phyloP scores from a whole-genome alignment of 2,888 invertebrate species.

The Dascillus cervinus region DNA sequence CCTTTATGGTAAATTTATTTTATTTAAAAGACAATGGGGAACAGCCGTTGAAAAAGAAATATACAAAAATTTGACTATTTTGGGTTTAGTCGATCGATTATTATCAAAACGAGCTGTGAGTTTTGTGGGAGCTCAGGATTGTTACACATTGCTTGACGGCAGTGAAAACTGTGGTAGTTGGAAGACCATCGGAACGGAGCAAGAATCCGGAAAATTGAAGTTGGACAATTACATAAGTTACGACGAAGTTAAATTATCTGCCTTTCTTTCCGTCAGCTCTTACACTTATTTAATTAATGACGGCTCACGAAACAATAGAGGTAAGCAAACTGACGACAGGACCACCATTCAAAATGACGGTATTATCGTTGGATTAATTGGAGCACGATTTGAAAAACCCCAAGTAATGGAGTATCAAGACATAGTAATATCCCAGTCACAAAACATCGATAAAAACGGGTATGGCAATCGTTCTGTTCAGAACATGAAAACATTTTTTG shows the following conservation, averaged over 20 bases:
- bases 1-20: conserved; percentile 56
- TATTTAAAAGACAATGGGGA: conserved; percentile 52
- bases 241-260: conserved; percentile 56
- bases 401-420: conserved; percentile 57
- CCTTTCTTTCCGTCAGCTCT: conserved; percentile 53
- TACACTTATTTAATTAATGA: conserved; percentile 54
- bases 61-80: conserved; percentile 51
- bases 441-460: conserved; percentile 46
- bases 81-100: conserved; percentile 50
- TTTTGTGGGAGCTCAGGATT: conserved; percentile 45
- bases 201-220: conserved; percentile 47
- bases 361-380: conserved; percentile 46
- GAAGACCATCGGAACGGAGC: conserved; percentile 51
- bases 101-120: conserved; percentile 49
- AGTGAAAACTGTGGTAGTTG: conserved; percentile 46
- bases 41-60: conserved; percentile 47
- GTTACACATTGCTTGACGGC: conserved; percentile 46
- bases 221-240: conserved; percentile 53
- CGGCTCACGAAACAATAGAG: conserved; percentile 48
- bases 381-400: conserved; percentile 47
- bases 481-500: conserved; percentile 29
- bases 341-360: conserved; percentile 39
- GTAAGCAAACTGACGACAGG: conserved; percentile 43
- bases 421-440: conserved; percentile 46
- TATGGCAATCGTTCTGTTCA: conserved; percentile 45